Evolutionary conservation across 2,888 invertebrate species (phyloP).

Genomic region (Entomobrya proxima): DNA sequence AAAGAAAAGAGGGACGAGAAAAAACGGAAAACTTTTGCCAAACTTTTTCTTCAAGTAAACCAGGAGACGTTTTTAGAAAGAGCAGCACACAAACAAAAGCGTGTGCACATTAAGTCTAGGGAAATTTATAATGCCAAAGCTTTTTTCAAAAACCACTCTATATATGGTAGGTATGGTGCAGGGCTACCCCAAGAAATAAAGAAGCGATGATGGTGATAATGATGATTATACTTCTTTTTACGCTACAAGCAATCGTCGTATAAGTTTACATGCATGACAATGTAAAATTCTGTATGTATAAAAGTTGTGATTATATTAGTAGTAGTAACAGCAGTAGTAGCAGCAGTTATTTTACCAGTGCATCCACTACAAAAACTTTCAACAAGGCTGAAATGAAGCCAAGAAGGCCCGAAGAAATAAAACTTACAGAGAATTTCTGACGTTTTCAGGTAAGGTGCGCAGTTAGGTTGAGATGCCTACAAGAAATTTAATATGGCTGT

Average conservation of each 20-base stretch:
- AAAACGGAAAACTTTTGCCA: conserved; percentile 44
- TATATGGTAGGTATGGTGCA: background rate
- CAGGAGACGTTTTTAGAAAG: conserved; percentile 1
- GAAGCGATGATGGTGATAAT: background rate
- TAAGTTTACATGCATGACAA: background rate
- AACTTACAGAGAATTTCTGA: conserved; percentile 5
- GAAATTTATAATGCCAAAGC: conserved; percentile 20
- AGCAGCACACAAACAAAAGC: conserved; percentile 25
- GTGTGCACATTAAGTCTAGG: background rate
- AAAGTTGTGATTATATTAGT: background rate
- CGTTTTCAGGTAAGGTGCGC: background rate
- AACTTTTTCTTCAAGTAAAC: conserved; percentile 22
- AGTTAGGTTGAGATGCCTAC: background rate
- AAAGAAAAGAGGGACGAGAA: background rate
- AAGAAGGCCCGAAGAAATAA: conserved; percentile 45
- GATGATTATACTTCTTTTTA: conserved; percentile 15
- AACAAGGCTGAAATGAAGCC: conserved; percentile 31
- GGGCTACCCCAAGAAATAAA: background rate
- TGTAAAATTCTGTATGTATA: background rate
- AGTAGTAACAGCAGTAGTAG: background rate
- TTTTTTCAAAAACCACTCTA: conserved; percentile 32
- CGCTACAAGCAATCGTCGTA: conserved; percentile 7
- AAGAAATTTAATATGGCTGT: background rate
- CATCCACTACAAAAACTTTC: conserved; percentile 58
- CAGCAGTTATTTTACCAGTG: conserved; percentile 49